phyloP scores from a whole-genome alignment of 2,797 vertebrate genomes.

The Pangasius mekongensis region DNA sequence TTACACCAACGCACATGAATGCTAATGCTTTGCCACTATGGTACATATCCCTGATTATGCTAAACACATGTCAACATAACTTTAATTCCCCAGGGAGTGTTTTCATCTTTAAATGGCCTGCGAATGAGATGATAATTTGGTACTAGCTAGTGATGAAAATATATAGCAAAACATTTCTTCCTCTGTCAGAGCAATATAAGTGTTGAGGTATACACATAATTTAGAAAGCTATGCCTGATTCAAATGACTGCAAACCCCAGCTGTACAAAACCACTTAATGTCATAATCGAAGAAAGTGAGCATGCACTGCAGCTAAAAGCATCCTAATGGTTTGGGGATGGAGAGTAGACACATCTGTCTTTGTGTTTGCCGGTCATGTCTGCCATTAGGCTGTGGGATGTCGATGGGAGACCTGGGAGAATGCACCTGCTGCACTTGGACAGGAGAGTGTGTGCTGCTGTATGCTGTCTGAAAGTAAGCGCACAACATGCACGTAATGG shows the following conservation, averaged over 20 bases:
- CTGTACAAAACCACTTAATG: conserved; percentile 31
- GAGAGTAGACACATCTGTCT: conserved; percentile 44
- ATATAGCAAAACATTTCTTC: conserved; percentile 30
- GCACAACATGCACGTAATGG: conserved; percentile 35
- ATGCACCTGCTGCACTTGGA: conserved; percentile 58
- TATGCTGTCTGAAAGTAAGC: conserved; percentile 37
- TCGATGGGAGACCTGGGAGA: conserved; percentile 56
- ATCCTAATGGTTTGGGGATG: conserved; percentile 29
- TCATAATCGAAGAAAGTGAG: conserved; percentile 39
- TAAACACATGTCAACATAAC: conserved; percentile 46
- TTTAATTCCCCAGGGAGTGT: conserved; percentile 44
- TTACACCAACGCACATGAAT: conserved; percentile 37
- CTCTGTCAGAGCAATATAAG: conserved; percentile 9
- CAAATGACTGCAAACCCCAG: conserved; percentile 9
- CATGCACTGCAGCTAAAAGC: conserved; percentile 38
- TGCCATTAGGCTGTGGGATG: conserved; percentile 48
- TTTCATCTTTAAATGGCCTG: conserved; percentile 39
- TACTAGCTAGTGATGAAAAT: conserved; percentile 43
- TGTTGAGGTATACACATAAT: conserved; percentile 31
- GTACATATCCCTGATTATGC: conserved; percentile 45
- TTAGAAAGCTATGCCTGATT: conserved; percentile 10
- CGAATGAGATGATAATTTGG: conserved; percentile 51
- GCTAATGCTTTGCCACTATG: conserved; percentile 21
- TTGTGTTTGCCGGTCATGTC: conserved; percentile 44
- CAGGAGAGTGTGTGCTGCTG: conserved; percentile 40